These are phyloP conservation scores for Prietella phreatophila DNA, from an alignment of 2,113 vertebrate species.

Conservation along the genomic window DNA sequence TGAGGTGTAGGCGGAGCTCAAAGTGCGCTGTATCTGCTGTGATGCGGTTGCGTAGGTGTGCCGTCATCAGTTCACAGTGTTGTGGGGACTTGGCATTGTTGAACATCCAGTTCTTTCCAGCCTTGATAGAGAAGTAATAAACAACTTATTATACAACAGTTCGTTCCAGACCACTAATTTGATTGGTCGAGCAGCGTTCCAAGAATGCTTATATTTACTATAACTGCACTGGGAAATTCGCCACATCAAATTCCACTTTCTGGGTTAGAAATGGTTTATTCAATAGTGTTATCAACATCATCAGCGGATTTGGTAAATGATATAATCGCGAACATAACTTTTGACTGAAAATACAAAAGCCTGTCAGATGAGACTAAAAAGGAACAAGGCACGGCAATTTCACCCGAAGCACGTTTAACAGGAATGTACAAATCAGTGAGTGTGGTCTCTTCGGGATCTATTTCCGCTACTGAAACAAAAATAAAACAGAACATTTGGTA, in stretches of 20 bases:
- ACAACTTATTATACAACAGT: neutral
- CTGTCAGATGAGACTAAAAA: neutral
- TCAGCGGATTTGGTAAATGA: neutral
- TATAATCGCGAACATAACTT: neutral
- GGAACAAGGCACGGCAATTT: neutral
- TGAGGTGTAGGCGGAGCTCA: conserved; percentile 91
- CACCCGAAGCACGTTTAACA: neutral
- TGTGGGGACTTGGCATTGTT: conserved; percentile 89
- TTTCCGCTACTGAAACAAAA: neutral
- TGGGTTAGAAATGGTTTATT: neutral
- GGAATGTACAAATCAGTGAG: neutral
- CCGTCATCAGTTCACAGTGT: conserved; percentile 93
- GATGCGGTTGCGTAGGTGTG: conserved; percentile 92
- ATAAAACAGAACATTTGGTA: neutral
- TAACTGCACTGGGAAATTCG: neutral
- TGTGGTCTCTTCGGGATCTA: neutral
- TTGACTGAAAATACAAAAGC: neutral
- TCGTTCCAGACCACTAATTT: neutral
- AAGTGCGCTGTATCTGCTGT: conserved; percentile 86
- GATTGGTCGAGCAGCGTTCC: neutral
- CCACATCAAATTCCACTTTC: neutral
- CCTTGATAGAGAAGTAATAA: conserved; percentile 67
- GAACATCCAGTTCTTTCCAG: conserved; percentile 99
- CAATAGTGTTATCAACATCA: neutral
- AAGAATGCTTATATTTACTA: neutral